Conservation (phyloP, 2,888 invertebrate species). For the Tanytarsus gracilentus region DNA sequence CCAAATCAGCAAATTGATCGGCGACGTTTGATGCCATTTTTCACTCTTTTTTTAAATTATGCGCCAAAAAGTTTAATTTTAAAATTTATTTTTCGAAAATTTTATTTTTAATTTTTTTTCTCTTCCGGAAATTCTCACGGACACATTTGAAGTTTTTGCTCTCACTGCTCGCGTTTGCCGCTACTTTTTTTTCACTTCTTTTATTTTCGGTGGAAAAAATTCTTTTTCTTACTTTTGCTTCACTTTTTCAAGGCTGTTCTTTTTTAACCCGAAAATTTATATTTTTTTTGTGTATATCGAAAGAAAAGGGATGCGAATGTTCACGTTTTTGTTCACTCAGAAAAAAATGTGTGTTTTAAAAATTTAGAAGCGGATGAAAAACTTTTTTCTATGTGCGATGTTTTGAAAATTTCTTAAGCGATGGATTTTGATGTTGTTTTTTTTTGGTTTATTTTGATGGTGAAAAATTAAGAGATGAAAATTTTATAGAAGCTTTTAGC, state of each 20-base stretch:
- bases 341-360: no score
- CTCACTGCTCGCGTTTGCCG: neutral
- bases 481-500: no score
- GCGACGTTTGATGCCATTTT: conserved; percentile 43
- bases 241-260: neutral
- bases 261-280: neutral
- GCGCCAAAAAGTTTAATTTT: no score
- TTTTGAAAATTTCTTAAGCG: no score
- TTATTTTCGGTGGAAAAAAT: neutral
- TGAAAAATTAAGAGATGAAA: no score
- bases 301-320: no score
- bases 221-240: neutral
- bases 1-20: conserved; percentile 60
- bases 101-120: conserved; percentile 5
- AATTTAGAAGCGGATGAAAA: no score
- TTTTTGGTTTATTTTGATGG: no score
- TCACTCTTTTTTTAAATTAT: conserved; percentile 11
- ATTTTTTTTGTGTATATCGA: no score
- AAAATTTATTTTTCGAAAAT: conserved; percentile 16
- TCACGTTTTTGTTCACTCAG: no score
- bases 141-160: conserved; percentile 7
- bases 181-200: neutral
- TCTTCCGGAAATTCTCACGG: conserved; percentile 26
- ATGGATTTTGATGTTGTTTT: no score
- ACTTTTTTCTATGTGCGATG: no score